These are phyloP conservation scores for Ormyrus labotus DNA, from an alignment of 2,888 invertebrate genomes.

Conservation along the genomic window DNA sequence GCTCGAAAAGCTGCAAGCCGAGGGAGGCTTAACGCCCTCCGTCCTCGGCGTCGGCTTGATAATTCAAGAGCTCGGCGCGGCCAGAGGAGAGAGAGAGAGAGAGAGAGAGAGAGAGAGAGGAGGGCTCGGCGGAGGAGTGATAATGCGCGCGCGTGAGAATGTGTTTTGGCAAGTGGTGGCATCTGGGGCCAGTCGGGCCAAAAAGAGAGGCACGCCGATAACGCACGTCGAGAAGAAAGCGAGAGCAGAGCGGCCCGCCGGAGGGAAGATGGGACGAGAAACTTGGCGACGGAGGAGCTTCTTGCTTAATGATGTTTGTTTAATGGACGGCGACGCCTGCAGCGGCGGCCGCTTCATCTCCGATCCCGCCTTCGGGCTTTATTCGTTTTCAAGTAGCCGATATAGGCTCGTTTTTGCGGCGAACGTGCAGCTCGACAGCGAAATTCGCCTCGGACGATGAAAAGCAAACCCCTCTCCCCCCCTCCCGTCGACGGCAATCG, in stretches of 20 bases:
- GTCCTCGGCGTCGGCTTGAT: slow-evolving; percentile 40
- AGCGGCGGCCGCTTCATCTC: neutral
- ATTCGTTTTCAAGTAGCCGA: too few relatives aligned
- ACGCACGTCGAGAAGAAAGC: slow-evolving; percentile 15
- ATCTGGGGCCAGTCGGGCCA: slow-evolving; percentile 59
- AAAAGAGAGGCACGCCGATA: slow-evolving; percentile 37
- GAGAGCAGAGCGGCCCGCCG: slow-evolving; percentile 33
- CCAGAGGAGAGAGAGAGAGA: slow-evolving; percentile 34
- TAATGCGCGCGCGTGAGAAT: slow-evolving; percentile 60
- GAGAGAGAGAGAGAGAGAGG: slow-evolving; percentile 53
- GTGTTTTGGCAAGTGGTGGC: slow-evolving; percentile 69
- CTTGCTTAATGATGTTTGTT: slow-evolving; percentile 64
- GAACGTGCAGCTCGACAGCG: too few relatives aligned
- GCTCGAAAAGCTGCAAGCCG: neutral
- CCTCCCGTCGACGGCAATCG: too few relatives aligned
- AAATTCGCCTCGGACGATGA: too few relatives aligned
- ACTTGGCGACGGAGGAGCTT: slow-evolving; percentile 59
- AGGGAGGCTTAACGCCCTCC: slow-evolving; percentile 29
- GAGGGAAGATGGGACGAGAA: slow-evolving; percentile 50
- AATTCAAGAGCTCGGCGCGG: slow-evolving; percentile 45
- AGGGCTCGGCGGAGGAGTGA: slow-evolving; percentile 54
- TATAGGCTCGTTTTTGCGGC: too few relatives aligned
- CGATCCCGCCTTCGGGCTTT: neutral
- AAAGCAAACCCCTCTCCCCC: too few relatives aligned
- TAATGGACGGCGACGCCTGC: slow-evolving; percentile 55